These are phyloP conservation scores for Allygus modestus DNA, from an alignment of 2,888 invertebrate species.

Conservation along the genomic window DNA sequence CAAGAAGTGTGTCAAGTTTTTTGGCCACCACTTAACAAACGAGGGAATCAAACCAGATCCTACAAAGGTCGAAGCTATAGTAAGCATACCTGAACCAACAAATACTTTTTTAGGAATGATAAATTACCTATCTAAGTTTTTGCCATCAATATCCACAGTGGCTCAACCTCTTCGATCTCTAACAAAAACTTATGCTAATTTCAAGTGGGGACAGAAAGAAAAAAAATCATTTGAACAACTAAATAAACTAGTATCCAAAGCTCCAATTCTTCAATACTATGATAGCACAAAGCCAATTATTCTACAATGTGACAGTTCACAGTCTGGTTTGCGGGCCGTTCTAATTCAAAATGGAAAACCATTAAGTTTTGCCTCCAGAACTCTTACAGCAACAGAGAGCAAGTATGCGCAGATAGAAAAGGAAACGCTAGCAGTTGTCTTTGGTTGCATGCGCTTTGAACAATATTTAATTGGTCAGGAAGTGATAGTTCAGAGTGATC, in stretches of 20 bases:
- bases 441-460: background rate
- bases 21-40: background rate
- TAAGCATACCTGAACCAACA: background rate
- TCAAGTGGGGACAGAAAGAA: background rate
- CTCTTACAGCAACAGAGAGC: background rate
- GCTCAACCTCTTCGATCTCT: background rate
- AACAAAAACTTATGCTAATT: background rate
- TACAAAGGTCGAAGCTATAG: background rate
- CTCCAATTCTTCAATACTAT: conserved; percentile 19
- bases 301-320: background rate
- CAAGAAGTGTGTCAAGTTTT: background rate
- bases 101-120: background rate
- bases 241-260: background rate
- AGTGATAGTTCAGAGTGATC: conserved; percentile 70
- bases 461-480: background rate
- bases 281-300: background rate
- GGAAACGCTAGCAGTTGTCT: background rate
- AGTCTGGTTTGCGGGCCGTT: background rate
- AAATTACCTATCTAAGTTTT: background rate
- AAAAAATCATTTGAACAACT: background rate
- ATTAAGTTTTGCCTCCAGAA: background rate
- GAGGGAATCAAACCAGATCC: background rate
- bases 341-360: background rate
- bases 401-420: conserved; percentile 1
- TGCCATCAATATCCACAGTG: background rate